These are phyloP conservation scores for Latrodectus hesperus DNA, from an alignment of 2,888 invertebrate species.

Conservation along the genomic window DNA sequence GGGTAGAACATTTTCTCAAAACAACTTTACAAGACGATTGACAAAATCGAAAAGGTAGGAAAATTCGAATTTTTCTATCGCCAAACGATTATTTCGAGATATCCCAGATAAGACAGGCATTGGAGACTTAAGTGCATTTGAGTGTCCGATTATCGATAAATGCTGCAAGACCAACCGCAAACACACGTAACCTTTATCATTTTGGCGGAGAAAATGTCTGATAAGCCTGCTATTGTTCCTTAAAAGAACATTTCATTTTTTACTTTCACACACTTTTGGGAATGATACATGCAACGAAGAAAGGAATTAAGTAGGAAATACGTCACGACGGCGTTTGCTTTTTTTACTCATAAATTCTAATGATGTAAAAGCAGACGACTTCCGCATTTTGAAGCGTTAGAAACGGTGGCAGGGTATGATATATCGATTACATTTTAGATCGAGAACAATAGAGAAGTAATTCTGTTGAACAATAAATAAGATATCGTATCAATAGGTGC, in stretches of 20 bases:
- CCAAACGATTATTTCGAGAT: not conserved
- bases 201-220: constrained; percentile 7
- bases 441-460: constrained; percentile 27
- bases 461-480: not conserved
- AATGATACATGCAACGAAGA: not conserved
- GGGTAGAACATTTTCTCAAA: not conserved
- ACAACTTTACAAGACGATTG: not conserved
- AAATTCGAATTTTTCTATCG: not conserved
- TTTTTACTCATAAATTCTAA: constrained; percentile 27
- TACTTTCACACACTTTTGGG: not conserved
- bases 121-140: not conserved
- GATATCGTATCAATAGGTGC: not conserved
- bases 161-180: not conserved
- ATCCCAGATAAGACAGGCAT: not conserved
- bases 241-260: not conserved
- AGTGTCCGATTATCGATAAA: not conserved
- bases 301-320: constrained; percentile 54
- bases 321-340: constrained; percentile 43
- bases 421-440: not conserved
- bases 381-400: constrained; percentile 2
- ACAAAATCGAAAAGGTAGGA: not conserved
- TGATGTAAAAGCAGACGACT: constrained; percentile 27
- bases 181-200: constrained; percentile 38
- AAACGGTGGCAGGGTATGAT: not conserved
- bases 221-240: constrained; percentile 36